A percentile compares a stretch with the other conserved stretches of the same genome.
Conservation (phyloP, 53 echinoderm and acorn worm genomes). For the Apostichopus leukothele region DNA sequence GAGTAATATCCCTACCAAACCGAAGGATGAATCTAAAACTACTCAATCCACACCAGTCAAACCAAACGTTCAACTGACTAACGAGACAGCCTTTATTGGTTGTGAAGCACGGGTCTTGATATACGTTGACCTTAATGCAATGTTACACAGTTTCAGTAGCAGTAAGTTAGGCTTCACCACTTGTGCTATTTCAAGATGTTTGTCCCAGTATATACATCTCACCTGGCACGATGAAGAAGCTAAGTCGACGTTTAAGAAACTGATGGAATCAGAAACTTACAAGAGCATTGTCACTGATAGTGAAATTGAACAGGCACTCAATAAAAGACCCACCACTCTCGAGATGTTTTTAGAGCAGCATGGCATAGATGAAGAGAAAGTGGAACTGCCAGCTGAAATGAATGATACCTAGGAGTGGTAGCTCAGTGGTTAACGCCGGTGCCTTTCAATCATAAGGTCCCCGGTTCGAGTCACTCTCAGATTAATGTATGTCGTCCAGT, state of each 20-base stretch:
- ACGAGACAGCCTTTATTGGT: neutral
- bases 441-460: no score
- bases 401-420: no score
- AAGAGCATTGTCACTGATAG: neutral
- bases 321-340: neutral
- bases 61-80: neutral
- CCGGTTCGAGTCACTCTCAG: no score
- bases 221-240: slow-evolving; percentile 17
- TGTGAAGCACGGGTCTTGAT: neutral
- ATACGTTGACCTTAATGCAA: slow-evolving; percentile 13
- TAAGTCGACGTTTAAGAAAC: neutral
- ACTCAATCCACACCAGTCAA: neutral
- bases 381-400: neutral
- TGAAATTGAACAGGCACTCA: neutral
- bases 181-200: slow-evolving; percentile 15
- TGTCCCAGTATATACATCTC: slow-evolving; percentile 24
- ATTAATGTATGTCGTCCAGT: no score
- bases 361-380: neutral
- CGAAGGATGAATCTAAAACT: neutral
- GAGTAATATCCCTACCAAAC: neutral
- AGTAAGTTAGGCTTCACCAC: slow-evolving; percentile 9
- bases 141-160: slow-evolving; percentile 14
- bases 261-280: neutral
- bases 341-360: neutral
- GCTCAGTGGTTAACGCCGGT: no score